Evolutionary conservation across 2,113 vertebrate species (phyloP).

Genomic region (Aegotheles bennettii): DNA sequence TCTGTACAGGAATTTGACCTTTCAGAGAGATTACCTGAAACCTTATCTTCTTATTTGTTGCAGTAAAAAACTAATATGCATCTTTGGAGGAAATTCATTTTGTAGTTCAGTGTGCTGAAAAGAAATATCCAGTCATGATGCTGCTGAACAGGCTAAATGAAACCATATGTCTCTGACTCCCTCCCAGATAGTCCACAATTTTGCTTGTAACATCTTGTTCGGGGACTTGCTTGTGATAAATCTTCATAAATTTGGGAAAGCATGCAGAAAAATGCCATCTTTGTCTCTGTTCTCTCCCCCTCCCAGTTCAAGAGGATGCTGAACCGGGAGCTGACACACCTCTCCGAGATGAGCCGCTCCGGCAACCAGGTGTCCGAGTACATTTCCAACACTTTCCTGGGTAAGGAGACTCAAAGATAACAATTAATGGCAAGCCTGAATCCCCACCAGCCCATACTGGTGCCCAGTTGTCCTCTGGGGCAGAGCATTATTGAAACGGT

Average conservation of each 20-base stretch:
- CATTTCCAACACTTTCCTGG: conserved; percentile 98
- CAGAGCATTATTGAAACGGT: not conserved
- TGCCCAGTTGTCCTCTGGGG: not conserved
- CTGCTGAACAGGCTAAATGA: not conserved
- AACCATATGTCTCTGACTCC: not conserved
- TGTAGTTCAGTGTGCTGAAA: not conserved
- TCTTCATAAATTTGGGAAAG: not conserved
- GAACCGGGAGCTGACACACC: conserved; percentile 94
- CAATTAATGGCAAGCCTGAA: not conserved
- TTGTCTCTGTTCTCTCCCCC: conserved; percentile 27
- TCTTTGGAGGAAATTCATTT: not conserved
- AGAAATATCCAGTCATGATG: not conserved
- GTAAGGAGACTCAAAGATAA: conserved; percentile 71
- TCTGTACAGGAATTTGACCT: not conserved
- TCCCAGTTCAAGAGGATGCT: conserved; percentile 98
- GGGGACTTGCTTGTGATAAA: not conserved
- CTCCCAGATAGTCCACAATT: not conserved
- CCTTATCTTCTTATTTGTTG: not conserved
- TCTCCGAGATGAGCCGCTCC: conserved; percentile 98
- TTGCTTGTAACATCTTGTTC: not conserved
- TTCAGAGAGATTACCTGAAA: not conserved
- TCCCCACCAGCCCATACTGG: not conserved
- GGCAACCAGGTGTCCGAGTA: conserved; percentile 99
- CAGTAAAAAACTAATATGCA: not conserved
- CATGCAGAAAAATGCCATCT: not conserved